A percentile compares a stretch with the other conserved stretches of the same genome.
phyloP scores from a whole-genome alignment of 2,113 vertebrate genomes.

The Gnathonemus echidnorhynchus region DNA sequence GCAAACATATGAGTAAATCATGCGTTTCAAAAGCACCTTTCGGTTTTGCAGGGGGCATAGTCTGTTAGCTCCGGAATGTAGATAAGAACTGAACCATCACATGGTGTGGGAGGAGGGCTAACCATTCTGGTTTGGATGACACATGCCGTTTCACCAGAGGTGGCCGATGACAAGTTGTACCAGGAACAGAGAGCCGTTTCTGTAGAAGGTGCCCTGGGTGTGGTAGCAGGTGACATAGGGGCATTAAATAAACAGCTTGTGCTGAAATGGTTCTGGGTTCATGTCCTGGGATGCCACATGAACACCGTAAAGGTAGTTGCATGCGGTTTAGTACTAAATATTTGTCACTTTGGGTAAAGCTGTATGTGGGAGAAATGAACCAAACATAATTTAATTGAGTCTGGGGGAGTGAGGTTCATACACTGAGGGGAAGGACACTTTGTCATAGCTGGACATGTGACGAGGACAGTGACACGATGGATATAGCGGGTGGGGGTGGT shows the following conservation, averaged over 20 bases:
- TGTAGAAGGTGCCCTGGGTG: no score
- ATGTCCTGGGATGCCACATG: not conserved
- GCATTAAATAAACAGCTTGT: no score
- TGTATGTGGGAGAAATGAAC: not conserved
- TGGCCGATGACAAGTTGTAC: not conserved
- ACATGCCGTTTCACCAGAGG: not conserved
- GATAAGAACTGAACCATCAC: not conserved
- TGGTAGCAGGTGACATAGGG: not conserved
- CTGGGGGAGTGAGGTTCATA: not conserved
- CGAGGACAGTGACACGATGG: not conserved
- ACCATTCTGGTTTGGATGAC: not conserved
- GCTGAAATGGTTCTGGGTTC: not conserved
- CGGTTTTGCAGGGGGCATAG: not conserved
- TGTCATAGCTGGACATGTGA: not conserved
- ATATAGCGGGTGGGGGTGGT: not conserved
- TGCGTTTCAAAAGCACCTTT: not conserved
- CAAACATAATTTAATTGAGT: not conserved
- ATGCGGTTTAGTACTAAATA: not conserved
- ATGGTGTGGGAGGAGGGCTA: not conserved
- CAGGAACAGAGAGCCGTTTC: not conserved
- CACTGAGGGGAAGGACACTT: not conserved
- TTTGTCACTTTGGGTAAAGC: not conserved
- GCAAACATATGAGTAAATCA: no score
- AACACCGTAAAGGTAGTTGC: not conserved
- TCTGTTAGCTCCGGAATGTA: not conserved